Base-by-base conservation (phyloP, 2,113 vertebrate genomes). In the Carollia perspicillata region DNA sequence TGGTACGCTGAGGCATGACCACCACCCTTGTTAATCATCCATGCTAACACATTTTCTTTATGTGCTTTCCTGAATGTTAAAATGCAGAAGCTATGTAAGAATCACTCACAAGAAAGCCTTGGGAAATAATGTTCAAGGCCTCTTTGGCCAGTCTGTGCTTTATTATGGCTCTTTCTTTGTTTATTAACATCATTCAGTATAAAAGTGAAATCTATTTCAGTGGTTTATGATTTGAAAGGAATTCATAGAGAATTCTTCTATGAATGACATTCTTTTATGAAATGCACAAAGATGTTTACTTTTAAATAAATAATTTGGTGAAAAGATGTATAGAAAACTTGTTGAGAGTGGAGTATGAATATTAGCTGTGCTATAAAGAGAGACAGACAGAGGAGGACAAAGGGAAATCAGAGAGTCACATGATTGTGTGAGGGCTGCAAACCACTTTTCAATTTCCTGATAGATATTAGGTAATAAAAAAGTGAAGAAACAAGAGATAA, bases 11-110 rank as follows among this genome's bases (percentile, higher is more conserved):
- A 37, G 18, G 10, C 3, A 26, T 60, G n/a, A 10, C 40, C 16
- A 49, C 11, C 10, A 6, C 9, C 3, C 4, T 58, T 78, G 37
- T 30, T 53, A 40, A 20, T 78, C 28, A 71, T 20, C 37, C 18
- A 72, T 13, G 17, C 4, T 47, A 40, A 91, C 0, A 53, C 3
- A 58, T 53, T 92, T 78, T n/a, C 1, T 69, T 92, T 5, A n/a
- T 30, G 1, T 65, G 20, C n/a, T 60, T 33, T 28, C n/a, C 18
- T 68, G 8, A 60, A 60, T 6, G 42, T 51, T 65, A 16, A 35
- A 1, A 71, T 33, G 4, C 0, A 72, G 28, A 69, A 47, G 18
- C 1, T 33, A 5, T 7, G 0, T 3, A 49, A 75, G 1, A 9
- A n/a, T 35, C 11, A 23, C n/a, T 79, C 66, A 40, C 0, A 44